Conservation (phyloP, 2,888 invertebrate genomes). For the Theodoxus fluviatilis region DNA sequence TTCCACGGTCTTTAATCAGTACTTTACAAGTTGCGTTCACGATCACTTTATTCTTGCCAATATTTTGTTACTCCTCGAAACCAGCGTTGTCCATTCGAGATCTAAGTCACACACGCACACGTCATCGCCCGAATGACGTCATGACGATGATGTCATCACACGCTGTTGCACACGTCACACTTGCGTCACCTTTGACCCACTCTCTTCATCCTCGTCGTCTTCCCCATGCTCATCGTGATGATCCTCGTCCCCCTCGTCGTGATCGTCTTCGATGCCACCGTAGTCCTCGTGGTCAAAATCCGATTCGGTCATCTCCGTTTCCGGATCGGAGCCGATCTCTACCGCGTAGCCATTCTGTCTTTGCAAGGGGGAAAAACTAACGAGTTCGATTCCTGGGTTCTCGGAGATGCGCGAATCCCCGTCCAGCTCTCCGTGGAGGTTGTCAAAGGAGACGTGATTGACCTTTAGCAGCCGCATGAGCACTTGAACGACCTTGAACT, state of each 20-base stretch:
- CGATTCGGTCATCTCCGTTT: conserved; percentile 22
- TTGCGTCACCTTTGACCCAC: too few relatives aligned
- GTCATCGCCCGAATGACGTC: too few relatives aligned
- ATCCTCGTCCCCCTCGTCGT: neutral
- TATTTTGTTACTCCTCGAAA: too few relatives aligned
- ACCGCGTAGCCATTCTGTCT: conserved; percentile 36
- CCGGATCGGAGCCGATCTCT: conserved; percentile 27
- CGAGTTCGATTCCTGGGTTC: conserved; percentile 31
- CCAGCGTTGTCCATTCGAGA: too few relatives aligned
- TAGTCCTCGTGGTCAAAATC: conserved; percentile 1
- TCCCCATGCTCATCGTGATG: too few relatives aligned
- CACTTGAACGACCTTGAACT: conserved; percentile 37
- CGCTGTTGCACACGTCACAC: neutral
- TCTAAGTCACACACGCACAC: too few relatives aligned
- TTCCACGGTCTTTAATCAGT: too few relatives aligned
- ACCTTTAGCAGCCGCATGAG: conserved; percentile 50
- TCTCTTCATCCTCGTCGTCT: too few relatives aligned
- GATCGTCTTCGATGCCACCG: neutral
- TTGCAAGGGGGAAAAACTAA: conserved; percentile 30
- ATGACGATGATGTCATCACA: too few relatives aligned
- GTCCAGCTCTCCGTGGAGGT: conserved; percentile 31
- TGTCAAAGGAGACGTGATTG: conserved; percentile 45
- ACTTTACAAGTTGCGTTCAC: too few relatives aligned
- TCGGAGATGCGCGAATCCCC: conserved; percentile 27
- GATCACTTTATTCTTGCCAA: too few relatives aligned